Evolutionary conservation across 2,797 vertebrate species (phyloP).

Genomic region (Lepus oiostolus): DNA sequence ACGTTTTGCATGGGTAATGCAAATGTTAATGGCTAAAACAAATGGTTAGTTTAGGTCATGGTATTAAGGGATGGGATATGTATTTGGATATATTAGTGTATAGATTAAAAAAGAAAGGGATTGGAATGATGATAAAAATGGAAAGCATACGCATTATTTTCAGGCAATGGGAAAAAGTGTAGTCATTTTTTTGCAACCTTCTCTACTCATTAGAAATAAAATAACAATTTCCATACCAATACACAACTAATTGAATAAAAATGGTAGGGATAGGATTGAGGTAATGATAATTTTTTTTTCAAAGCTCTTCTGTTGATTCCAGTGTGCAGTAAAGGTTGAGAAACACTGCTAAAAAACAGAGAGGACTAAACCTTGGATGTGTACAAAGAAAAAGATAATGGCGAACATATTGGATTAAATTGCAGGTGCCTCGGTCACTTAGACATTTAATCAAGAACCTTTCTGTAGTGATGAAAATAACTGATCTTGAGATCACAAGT

Average conservation of each 20-base stretch:
- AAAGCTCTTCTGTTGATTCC: not conserved
- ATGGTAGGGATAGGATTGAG: not conserved
- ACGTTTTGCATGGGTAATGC: not conserved
- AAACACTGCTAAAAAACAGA: not conserved
- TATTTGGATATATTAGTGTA: not conserved
- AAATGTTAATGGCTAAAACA: not conserved
- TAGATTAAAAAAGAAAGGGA: not conserved
- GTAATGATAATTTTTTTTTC: not conserved
- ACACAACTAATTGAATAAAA: slow-evolving; percentile 1
- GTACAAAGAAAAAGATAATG: slow-evolving; percentile 7
- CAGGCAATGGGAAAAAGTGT: not conserved
- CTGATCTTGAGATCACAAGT: slow-evolving; percentile 59
- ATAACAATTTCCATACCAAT: not conserved
- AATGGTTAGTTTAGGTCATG: not conserved
- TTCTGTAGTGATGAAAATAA: slow-evolving; percentile 54
- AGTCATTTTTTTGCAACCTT: not conserved
- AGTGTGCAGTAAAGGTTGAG: not conserved
- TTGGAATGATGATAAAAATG: not conserved
- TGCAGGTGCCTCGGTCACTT: not conserved
- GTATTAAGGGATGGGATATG: not conserved
- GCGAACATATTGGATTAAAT: slow-evolving; percentile 60
- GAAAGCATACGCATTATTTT: not conserved
- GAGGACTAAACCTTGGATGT: not conserved
- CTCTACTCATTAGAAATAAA: not conserved
- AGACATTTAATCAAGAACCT: slow-evolving; percentile 63